Evolutionary conservation across 1,140 invertebrate genomes (phyloP).

Genomic region (Diachasmimorpha longicaudata): DNA sequence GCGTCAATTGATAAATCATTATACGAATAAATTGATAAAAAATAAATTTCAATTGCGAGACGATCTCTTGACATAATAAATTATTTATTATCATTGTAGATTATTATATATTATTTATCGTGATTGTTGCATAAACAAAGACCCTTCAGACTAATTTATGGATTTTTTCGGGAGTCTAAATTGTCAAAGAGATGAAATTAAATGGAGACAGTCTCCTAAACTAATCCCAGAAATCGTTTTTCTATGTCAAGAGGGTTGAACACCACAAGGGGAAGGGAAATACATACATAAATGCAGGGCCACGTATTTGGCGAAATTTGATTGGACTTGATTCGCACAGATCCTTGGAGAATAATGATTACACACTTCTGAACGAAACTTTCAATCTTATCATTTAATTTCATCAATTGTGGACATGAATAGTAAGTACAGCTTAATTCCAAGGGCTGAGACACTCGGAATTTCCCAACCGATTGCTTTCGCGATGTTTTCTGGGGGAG

Average conservation of each 20-base stretch:
- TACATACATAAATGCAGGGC: neutral
- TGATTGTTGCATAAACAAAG: neutral
- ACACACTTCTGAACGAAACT: neutral
- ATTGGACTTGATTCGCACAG: neutral
- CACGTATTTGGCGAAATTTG: slow-evolving; percentile 8
- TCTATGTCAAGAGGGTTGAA: neutral
- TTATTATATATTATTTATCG: neutral
- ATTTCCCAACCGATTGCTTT: neutral
- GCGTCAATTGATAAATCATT: too few relatives aligned
- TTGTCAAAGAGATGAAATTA: neutral
- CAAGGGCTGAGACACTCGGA: neutral
- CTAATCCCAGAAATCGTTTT: slow-evolving; percentile 1
- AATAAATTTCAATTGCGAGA: too few relatives aligned
- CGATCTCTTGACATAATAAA: too few relatives aligned
- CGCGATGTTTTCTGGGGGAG: neutral
- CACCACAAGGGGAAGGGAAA: neutral
- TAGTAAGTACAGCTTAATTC: neutral
- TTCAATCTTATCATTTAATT: neutral
- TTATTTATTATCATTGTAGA: too few relatives aligned
- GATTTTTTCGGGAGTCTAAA: neutral
- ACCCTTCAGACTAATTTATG: neutral
- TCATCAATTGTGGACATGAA: slow-evolving; percentile 2
- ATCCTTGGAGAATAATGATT: neutral
- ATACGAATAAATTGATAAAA: too few relatives aligned
- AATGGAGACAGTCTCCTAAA: neutral